Evolutionary conservation across 2,797 vertebrate genomes (phyloP), one percentile per base, ranked within the genome.

Genomic region (Gorsachius magnificus): DNA sequence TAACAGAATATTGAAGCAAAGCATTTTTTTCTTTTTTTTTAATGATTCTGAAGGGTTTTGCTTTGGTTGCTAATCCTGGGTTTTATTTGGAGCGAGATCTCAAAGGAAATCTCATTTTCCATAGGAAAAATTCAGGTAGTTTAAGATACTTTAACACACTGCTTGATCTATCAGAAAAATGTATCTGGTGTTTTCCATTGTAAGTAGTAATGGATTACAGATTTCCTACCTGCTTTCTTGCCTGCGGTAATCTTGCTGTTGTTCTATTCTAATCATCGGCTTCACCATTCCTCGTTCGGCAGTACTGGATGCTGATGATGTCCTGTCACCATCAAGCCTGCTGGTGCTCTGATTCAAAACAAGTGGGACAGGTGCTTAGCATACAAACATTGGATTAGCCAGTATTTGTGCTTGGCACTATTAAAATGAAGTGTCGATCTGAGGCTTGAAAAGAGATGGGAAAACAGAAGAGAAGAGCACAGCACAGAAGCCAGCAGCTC

Each of bases 281-380:
- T 99, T 99, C 86, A 99, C 99, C 99, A 99, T 98, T 26, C 99
- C 99, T 68, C 98, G 97, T 96, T 99, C 99, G 0, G 97, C 94
- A 21, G 98, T 98, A 84, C 98, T 96, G 56, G 97, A 95, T 91
- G 97, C 89, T 1, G 97, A 96, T 20, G 97, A 94, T 2, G 95
- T 90, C 87, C 98, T 96, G 95, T 99, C 99, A 95, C 99, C 98
- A 36, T 99, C 99, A 97, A 99, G 98, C 96, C 99, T 99, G 64
- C 98, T 98, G 74, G 99, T 98, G 96, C 99, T 99, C 99, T 99
- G 97, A 75, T 65, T 50, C 45, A 91, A 90, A 57, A 95, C 61
- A 92, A 92, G 75, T 10, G 5, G 77, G 48, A 97, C 74, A 88
- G 53, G n/a, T 64, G 83, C 83, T 92, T 89, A 91, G 78, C 38